phyloP scores from a whole-genome alignment of 2,888 invertebrate genomes.

The Tetragonisca angustula region DNA sequence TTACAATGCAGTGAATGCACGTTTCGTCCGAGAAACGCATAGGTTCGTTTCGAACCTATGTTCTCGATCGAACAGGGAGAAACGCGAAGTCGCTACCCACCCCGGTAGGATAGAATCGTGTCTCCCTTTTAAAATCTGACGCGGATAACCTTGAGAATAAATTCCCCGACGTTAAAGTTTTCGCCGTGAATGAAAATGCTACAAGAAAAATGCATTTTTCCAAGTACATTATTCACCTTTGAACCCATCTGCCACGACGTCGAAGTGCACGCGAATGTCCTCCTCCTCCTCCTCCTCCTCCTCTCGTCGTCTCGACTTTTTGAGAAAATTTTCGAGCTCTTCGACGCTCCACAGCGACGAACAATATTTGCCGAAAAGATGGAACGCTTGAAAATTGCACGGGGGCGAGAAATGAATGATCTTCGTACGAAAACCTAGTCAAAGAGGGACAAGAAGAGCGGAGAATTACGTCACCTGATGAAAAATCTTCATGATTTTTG shows the following conservation, averaged over 20 bases:
- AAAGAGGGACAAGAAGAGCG: background rate
- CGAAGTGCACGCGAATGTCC: background rate
- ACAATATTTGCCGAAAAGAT: slow-evolving; percentile 16
- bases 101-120: background rate
- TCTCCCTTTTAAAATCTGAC: background rate
- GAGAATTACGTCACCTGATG: background rate
- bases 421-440: slow-evolving; percentile 14
- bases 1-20: background rate
- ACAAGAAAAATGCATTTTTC: slow-evolving; percentile 30
- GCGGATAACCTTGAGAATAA: background rate
- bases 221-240: slow-evolving; percentile 34
- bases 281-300: background rate
- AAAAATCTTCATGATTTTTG: slow-evolving; percentile 35
- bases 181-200: slow-evolving; percentile 12
- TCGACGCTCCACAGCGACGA: no score
- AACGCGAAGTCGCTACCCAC: background rate
- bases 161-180: slow-evolving; percentile 8
- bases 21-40: background rate
- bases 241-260: background rate
- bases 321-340: background rate
- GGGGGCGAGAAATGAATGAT: slow-evolving; percentile 17
- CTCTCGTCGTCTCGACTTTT: background rate
- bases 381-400: slow-evolving; percentile 18
- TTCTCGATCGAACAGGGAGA: background rate
- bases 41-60: background rate